Conservation (phyloP, 2,888 invertebrate genomes). For the Pristionchus japonicus region DNA sequence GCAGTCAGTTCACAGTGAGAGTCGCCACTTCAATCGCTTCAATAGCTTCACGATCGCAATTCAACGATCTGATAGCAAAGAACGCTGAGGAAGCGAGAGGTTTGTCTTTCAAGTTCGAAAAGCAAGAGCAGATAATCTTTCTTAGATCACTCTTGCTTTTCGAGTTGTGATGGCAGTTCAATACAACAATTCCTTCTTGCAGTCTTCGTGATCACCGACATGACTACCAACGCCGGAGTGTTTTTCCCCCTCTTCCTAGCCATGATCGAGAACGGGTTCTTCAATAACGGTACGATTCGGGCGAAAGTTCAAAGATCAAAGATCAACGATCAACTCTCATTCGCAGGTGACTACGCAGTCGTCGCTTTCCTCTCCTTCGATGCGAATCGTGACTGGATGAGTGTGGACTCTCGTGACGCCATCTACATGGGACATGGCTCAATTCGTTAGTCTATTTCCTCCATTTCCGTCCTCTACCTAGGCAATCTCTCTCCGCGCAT, state of each 20-base stretch:
- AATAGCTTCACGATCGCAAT: not conserved
- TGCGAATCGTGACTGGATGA: slow-evolving; percentile 52
- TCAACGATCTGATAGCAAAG: not conserved
- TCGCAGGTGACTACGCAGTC: slow-evolving; percentile 56
- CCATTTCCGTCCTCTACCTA: too few relatives aligned
- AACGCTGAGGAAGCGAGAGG: slow-evolving; percentile 23
- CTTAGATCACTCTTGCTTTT: too few relatives aligned
- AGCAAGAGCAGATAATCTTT: too few relatives aligned
- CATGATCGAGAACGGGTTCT: slow-evolving; percentile 32
- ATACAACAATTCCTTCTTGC: too few relatives aligned
- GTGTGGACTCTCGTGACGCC: not conserved
- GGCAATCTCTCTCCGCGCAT: not conserved
- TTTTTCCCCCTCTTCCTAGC: slow-evolving; percentile 45
- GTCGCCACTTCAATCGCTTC: slow-evolving; percentile 19
- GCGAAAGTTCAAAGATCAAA: slow-evolving; percentile 22
- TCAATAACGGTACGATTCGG: not conserved
- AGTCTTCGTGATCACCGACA: slow-evolving; percentile 40
- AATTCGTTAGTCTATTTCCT: slow-evolving; percentile 42
- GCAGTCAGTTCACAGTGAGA: slow-evolving; percentile 13
- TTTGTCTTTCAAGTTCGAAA: too few relatives aligned
- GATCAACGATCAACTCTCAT: not conserved
- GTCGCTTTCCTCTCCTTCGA: slow-evolving; percentile 54
- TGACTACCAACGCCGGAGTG: not conserved
- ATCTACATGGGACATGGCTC: slow-evolving; percentile 29
- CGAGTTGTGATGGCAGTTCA: not conserved